Conservation (phyloP, 1,140 invertebrate species). For the Tachypleus tridentatus region DNA sequence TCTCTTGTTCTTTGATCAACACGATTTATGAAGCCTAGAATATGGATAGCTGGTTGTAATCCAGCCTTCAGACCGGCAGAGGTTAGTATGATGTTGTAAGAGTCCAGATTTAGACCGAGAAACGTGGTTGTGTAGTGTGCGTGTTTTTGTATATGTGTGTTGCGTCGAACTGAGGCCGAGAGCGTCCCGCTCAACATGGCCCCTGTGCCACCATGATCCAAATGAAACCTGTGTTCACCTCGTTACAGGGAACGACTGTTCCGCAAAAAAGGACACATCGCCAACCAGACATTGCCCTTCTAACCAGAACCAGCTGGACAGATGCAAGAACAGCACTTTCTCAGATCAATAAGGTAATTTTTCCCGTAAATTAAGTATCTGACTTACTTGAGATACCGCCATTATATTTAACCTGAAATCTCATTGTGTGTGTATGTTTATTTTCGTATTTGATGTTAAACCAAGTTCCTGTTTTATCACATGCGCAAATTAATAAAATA, state of each 20-base stretch:
- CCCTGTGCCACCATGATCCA: constrained; percentile 12
- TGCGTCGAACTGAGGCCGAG: too few species aligned
- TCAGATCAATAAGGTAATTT: constrained; percentile 80
- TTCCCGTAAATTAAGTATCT: too few species aligned
- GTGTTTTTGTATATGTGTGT: too few species aligned
- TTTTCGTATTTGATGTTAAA: not conserved
- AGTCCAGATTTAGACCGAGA: not conserved
- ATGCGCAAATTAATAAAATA: too few species aligned
- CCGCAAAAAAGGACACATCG: constrained; percentile 7
- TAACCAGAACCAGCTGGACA: constrained; percentile 83
- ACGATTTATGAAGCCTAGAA: too few species aligned
- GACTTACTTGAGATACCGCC: too few species aligned
- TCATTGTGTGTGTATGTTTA: not conserved
- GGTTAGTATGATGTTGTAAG: not conserved
- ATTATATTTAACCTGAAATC: not conserved
- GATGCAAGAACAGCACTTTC: constrained; percentile 75
- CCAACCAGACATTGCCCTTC: constrained; percentile 43
- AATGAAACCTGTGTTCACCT: constrained; percentile 9
- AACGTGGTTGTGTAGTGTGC: too few species aligned
- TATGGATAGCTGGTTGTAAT: too few species aligned
- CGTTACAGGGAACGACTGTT: constrained; percentile 15
- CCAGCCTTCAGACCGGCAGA: not conserved
- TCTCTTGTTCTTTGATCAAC: too few species aligned
- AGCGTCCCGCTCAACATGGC: too few species aligned
- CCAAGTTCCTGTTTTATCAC: constrained; percentile 17